Evolutionary conservation across 2,113 vertebrate species (phyloP).

Genomic region (Damaliscus lunatus): DNA sequence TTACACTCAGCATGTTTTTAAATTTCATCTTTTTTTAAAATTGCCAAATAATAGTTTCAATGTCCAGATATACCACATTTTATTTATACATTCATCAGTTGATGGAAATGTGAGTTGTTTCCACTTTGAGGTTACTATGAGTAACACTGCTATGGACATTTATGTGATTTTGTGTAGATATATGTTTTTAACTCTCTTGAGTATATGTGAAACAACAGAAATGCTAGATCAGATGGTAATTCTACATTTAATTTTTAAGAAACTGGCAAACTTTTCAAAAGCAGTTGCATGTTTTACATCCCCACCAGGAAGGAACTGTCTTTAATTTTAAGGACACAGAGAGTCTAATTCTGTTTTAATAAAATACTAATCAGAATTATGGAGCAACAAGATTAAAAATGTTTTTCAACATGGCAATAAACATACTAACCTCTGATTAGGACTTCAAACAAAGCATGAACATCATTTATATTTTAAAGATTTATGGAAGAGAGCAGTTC

Average conservation of each 20-base stretch:
- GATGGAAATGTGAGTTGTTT: neutral
- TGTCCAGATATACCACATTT: neutral
- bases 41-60: neutral
- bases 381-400: neutral
- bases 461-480: slow-evolving; percentile 4
- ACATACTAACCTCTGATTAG: neutral
- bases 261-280: slow-evolving; percentile 35
- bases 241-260: slow-evolving; percentile 10
- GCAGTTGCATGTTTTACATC: neutral
- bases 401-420: neutral
- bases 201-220: neutral
- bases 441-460: neutral
- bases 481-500: neutral
- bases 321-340: neutral
- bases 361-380: neutral
- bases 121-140: neutral
- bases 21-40: neutral
- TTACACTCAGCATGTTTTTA: neutral
- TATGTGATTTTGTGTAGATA: neutral
- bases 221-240: neutral
- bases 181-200: neutral
- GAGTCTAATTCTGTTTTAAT: slow-evolving; percentile 18
- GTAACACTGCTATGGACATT: neutral
- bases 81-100: neutral
- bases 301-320: neutral